phyloP scores from a whole-genome alignment of 2,113 vertebrate species.

The Dasyornis broadbenti region DNA sequence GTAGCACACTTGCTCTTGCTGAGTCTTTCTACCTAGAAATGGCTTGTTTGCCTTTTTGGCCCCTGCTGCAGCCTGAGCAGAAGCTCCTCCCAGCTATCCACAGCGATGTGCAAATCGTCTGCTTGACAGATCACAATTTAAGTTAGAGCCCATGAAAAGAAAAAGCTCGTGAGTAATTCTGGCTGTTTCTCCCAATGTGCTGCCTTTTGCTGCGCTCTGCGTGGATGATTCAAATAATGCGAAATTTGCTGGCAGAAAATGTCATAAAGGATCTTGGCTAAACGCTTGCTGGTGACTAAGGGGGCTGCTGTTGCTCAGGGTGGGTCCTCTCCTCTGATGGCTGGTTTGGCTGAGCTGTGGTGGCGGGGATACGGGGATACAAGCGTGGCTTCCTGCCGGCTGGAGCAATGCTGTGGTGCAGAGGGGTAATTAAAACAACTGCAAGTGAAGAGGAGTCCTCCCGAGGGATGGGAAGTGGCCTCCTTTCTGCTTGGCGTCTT shows the following conservation, averaged over 20 bases:
- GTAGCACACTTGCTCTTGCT: background rate
- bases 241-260: background rate
- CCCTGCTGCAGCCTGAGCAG: background rate
- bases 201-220: background rate
- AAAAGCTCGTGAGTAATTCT: slow-evolving; percentile 29
- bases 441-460: background rate
- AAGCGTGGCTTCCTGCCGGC: background rate
- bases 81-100: background rate
- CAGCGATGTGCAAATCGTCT: background rate
- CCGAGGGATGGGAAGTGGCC: background rate
- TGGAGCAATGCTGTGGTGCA: background rate
- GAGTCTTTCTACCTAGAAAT: background rate
- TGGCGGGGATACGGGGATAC: background rate
- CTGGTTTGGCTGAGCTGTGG: background rate
- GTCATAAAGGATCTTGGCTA: slow-evolving; percentile 1
- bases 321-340: background rate
- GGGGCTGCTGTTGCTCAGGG: background rate
- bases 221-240: slow-evolving; percentile 20
- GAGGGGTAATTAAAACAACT: background rate
- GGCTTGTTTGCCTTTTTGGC: background rate
- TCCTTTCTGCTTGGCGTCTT: background rate
- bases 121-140: background rate
- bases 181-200: background rate
- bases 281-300: background rate
- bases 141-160: background rate